Evolutionary conservation across 1,140 invertebrate species (phyloP).

Genomic region (Drosophila rhopaloa): DNA sequence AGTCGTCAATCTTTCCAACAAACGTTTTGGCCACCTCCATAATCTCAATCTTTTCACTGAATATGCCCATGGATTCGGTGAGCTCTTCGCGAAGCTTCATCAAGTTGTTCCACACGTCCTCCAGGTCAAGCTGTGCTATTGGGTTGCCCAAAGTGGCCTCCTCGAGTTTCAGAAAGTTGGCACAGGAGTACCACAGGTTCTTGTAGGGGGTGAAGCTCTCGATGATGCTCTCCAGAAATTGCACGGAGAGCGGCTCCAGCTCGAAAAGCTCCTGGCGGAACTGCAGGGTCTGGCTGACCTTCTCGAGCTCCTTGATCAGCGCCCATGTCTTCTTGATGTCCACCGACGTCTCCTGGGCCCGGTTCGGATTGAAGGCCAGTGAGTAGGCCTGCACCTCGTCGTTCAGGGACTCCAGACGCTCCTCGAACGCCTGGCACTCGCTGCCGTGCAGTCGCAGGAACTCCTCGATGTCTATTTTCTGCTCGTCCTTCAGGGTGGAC

Average conservation of each 20-base stretch:
- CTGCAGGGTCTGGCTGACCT: constrained; percentile 56
- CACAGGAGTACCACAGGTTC: constrained; percentile 70
- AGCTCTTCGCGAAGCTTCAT: constrained; percentile 54
- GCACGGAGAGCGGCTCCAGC: constrained; percentile 66
- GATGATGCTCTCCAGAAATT: constrained; percentile 69
- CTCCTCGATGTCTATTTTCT: constrained; percentile 79
- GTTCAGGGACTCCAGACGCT: constrained; percentile 75
- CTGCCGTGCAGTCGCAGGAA: constrained; percentile 68
- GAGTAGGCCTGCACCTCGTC: constrained; percentile 81
- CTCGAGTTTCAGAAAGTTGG: constrained; percentile 74
- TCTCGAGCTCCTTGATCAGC: constrained; percentile 68
- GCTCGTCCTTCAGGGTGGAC: constrained; percentile 69
- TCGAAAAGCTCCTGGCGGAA: constrained; percentile 75
- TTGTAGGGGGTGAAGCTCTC: constrained; percentile 69
- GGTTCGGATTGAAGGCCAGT: constrained; percentile 65
- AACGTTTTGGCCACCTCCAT: constrained; percentile 66
- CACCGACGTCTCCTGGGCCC: constrained; percentile 70
- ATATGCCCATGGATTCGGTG: constrained; percentile 39
- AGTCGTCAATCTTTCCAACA: constrained; percentile 59
- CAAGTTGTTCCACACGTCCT: constrained; percentile 60
- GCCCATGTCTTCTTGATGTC: constrained; percentile 78
- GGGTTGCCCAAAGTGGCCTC: constrained; percentile 80
- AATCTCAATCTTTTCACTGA: constrained; percentile 72
- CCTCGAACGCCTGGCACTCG: constrained; percentile 74
- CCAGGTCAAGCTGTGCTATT: constrained; percentile 61